Percentiles rank a stretch among this genome's conserved stretches.
phyloP scores from a whole-genome alignment of 2,113 vertebrate species.

The Nematolebias whitei region DNA sequence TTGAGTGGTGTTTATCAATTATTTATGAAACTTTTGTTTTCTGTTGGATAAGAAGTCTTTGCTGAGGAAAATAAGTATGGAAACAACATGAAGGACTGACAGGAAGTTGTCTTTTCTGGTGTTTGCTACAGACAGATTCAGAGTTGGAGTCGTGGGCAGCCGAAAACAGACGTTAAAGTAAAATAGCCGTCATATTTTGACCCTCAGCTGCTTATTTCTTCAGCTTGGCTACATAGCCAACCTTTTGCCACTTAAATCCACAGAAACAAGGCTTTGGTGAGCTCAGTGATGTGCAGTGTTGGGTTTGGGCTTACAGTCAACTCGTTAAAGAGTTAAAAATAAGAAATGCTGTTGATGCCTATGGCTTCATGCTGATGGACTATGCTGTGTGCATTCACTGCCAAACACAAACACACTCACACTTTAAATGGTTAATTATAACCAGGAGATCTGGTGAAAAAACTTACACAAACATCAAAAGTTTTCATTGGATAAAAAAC shows the following conservation, averaged over 20 bases:
- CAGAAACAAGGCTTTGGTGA: conserved; percentile 9
- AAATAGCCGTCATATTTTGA: not conserved
- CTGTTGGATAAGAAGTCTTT: not conserved
- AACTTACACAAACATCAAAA: too few relatives aligned
- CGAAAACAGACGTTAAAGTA: not conserved
- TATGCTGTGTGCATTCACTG: conserved; percentile 16
- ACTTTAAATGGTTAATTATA: too few relatives aligned
- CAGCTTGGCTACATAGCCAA: conserved; percentile 1
- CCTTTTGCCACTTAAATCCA: conserved; percentile 7
- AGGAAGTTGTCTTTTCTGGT: not conserved
- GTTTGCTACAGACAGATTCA: too few relatives aligned
- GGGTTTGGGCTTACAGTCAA: conserved; percentile 71
- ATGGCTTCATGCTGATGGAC: conserved; percentile 62
- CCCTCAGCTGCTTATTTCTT: not conserved
- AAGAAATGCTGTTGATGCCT: conserved; percentile 68
- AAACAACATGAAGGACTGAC: too few relatives aligned
- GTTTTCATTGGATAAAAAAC: not conserved
- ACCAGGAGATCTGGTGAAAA: too few relatives aligned
- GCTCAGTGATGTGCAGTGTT: conserved; percentile 25
- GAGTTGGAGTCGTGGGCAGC: not conserved
- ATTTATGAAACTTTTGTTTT: too few relatives aligned
- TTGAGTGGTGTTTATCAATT: too few relatives aligned
- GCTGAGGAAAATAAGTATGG: not conserved
- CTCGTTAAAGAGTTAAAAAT: conserved; percentile 83
- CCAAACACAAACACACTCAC: conserved; percentile 4